Evolutionary conservation across 2,888 invertebrate species (phyloP), one percentile per base, ranked within the genome.

Genomic region (Xestia sexstrigata): DNA sequence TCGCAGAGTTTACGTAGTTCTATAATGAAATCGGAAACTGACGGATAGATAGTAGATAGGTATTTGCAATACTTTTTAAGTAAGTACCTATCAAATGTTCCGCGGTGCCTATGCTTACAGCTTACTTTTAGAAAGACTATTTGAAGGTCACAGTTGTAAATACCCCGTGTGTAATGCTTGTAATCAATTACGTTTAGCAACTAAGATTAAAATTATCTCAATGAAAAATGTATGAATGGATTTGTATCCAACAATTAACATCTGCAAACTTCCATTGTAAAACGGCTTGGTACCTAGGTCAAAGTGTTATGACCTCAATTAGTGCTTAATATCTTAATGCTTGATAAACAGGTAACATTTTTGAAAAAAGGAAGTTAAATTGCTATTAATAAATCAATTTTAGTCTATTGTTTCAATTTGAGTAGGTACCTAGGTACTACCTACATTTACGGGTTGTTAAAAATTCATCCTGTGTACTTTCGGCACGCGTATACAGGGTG

Each of bases 101-200:
- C 23, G 35, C 23, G 47, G 8, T 23, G 55, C 39, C 45, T 63
- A 9, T 60, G 5, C 45, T 45, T 26, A 20, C 17, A n/a, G 17
- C 35, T 70, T 47, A 70, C 72, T 86, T 86, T 81, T 67, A 77
- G 79, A 81, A 76, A 78, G 13, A 71, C 45, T 55, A 60, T 73
- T 76, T 78, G 76, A 86, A 86, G 87, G 84, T 78, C 69, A 79
- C 26, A 60, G 58, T 78, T 67, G 45, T 81, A 76, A 72, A 78
- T 35, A 63, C 70, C 67, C 77, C 68, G 75, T 82, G 69, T 63
- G 70, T 78, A 81, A 86, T 79, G 76, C 63, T 63, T 69, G 62
- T 79, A 79, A 86, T 84, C 74, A 78, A 76, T 79, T 78, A 78
- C 39, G 47, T 75, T 75, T 74, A 77, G 69, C 47, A 42, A 74